Conservation (phyloP, 1,140 invertebrate species). For the Solenopsis invicta region DNA sequence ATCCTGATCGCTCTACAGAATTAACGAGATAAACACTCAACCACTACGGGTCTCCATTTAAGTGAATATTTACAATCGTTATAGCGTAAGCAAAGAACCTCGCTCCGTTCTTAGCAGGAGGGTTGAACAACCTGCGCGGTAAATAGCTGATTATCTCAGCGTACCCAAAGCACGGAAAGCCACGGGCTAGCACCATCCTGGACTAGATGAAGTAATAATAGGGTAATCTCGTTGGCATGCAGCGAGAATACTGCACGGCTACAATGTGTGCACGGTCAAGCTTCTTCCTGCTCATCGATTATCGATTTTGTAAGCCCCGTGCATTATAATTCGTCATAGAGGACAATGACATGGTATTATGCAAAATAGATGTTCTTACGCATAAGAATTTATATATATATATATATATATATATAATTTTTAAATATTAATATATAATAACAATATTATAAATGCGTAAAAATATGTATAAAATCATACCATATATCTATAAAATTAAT, state of each 20-base stretch:
- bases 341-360: not conserved
- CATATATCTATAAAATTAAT: not conserved
- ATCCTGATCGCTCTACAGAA: not conserved
- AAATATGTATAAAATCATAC: too few species aligned
- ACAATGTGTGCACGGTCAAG: slow-evolving; percentile 40
- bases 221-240: slow-evolving; percentile 73
- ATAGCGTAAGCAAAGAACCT: slow-evolving; percentile 37
- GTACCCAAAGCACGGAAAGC: slow-evolving; percentile 57
- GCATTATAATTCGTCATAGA: not conserved
- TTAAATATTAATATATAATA: too few species aligned
- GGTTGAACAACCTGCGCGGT: slow-evolving; percentile 56
- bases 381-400: not conserved
- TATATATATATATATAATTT: too few species aligned
- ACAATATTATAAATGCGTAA: too few species aligned
- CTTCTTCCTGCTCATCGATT: slow-evolving; percentile 49
- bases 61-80: slow-evolving; percentile 53
- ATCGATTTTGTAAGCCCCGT: slow-evolving; percentile 36
- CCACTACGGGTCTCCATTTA: slow-evolving; percentile 10
- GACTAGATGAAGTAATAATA: slow-evolving; percentile 81
- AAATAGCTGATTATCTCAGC: slow-evolving; percentile 55
- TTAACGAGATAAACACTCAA: slow-evolving; percentile 2
- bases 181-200: slow-evolving; percentile 67
- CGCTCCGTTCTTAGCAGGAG: slow-evolving; percentile 34
- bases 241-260: slow-evolving; percentile 64
- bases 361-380: not conserved